Base-by-base conservation (phyloP, 2,797 vertebrate species). In the Coendou prehensilis region DNA sequence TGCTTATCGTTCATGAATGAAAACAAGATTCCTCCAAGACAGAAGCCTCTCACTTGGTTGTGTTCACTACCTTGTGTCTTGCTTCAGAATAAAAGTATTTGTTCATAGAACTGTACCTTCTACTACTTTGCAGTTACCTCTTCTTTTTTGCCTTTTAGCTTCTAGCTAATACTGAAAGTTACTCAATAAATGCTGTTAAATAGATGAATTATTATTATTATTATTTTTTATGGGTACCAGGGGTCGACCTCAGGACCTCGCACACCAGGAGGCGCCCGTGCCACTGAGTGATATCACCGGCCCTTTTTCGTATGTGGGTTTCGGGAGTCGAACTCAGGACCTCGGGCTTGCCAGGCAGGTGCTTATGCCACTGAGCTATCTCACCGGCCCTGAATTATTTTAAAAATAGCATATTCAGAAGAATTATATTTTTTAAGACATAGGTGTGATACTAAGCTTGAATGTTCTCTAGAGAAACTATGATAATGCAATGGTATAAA, bases 391-490 rank as follows among this genome's bases (percentile, higher is more conserved):
- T 41, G 37, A 41, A 41, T 63, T 81, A 73, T 80, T 87, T 84
- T 15, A 26, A 91, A 90, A 71, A 45, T 18, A 81, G 0, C 0
- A 37, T 69, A 91, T 89, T 26, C 33, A 5, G 3, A 37, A 82
- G 28, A 83, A 52, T 3, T 93, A 14, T 91, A 22, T 67, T 47
- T 76, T 93, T 81, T n/a, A 17, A 90, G 91, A 75, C 83, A 20
- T 57, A 84, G 17, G 6, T n/a, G 54, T 79, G 7, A 75, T 71
- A 54, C 54, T 52, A 28, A 6, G n/a, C 9, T 93, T 50, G 15
- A 88, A 47, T 54, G 37, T 6, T 71, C 18, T 69, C 47, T 85
- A 56, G 23, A 79, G 22, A 93, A 93, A 89, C 33, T 20, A 79
- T 63, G 9, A 1, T 67, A 61, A 82, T 63, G 33, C 5, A 69